These are phyloP conservation scores for Dasyornis broadbenti DNA, from an alignment of 2,113 vertebrate genomes.

Conservation along the genomic window DNA sequence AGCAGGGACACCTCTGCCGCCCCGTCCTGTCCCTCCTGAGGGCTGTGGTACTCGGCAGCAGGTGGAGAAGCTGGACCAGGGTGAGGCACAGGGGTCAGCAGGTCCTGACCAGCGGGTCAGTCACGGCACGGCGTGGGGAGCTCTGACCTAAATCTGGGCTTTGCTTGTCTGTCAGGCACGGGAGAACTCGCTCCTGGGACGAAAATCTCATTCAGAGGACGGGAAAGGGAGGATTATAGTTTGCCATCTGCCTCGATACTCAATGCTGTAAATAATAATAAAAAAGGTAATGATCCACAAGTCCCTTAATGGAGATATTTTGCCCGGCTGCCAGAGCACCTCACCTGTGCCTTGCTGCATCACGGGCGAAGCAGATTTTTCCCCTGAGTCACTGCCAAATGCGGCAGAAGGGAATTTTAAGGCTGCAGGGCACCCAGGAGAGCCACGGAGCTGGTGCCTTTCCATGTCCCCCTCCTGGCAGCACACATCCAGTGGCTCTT, in stretches of 20 bases:
- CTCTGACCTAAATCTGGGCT: background rate
- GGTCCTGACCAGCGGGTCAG: accelerated
- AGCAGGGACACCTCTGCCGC: background rate
- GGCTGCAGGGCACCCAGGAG: background rate
- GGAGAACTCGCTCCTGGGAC: background rate
- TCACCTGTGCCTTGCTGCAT: background rate
- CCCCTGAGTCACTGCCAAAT: background rate
- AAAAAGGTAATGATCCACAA: background rate
- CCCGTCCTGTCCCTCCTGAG: background rate
- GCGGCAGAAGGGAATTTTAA: background rate
- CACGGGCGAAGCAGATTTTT: accelerated
- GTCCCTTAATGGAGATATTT: background rate
- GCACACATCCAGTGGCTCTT: background rate
- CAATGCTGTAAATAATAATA: background rate
- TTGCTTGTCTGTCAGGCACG: background rate
- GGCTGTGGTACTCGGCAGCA: accelerated
- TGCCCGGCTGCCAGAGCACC: background rate
- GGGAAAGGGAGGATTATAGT: background rate
- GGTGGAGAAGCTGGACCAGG: background rate
- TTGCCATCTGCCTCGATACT: background rate
- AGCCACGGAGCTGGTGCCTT: accelerated
- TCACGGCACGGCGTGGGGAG: background rate
- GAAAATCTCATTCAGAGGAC: background rate
- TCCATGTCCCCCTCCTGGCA: accelerated
- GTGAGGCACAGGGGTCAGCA: background rate